phyloP scores from a whole-genome alignment of 2,797 vertebrate genomes.

The Phrynocephalus vlangalii region DNA sequence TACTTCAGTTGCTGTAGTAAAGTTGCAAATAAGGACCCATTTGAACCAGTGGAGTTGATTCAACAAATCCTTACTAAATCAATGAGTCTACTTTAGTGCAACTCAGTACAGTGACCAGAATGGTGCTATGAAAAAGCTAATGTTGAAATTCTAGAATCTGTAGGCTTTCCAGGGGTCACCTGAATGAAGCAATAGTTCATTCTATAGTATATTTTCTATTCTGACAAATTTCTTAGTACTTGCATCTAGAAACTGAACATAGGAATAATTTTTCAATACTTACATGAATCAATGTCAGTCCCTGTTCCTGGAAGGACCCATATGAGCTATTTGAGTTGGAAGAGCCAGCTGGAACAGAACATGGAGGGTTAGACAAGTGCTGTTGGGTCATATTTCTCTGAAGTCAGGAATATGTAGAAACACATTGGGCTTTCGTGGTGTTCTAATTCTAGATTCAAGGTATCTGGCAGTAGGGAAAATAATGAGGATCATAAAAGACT shows the following conservation, averaged over 20 bases:
- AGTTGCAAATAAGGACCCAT: too few relatives aligned
- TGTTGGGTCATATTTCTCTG: not conserved
- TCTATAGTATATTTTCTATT: not conserved
- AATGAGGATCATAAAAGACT: too few relatives aligned
- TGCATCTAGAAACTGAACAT: not conserved
- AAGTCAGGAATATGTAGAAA: conserved; percentile 38
- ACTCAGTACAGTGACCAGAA: too few relatives aligned
- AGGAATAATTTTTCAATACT: not conserved
- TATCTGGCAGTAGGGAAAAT: not conserved
- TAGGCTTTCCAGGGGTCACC: not conserved
- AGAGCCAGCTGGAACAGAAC: conserved; percentile 21
- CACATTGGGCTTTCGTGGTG: not conserved
- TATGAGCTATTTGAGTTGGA: not conserved
- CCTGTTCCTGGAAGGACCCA: not conserved
- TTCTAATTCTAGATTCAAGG: conserved; percentile 38
- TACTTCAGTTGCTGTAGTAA: too few relatives aligned
- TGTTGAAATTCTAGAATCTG: not conserved
- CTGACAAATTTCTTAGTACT: not conserved
- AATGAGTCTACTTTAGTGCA: too few relatives aligned
- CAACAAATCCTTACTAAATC: too few relatives aligned
- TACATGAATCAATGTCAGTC: not conserved
- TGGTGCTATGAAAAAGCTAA: not conserved
- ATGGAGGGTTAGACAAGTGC: not conserved
- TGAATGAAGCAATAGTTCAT: not conserved
- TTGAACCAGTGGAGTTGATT: too few relatives aligned